Evolutionary conservation across 2,113 vertebrate genomes (phyloP).

Genomic region (Xyliphius kryptos): DNA sequence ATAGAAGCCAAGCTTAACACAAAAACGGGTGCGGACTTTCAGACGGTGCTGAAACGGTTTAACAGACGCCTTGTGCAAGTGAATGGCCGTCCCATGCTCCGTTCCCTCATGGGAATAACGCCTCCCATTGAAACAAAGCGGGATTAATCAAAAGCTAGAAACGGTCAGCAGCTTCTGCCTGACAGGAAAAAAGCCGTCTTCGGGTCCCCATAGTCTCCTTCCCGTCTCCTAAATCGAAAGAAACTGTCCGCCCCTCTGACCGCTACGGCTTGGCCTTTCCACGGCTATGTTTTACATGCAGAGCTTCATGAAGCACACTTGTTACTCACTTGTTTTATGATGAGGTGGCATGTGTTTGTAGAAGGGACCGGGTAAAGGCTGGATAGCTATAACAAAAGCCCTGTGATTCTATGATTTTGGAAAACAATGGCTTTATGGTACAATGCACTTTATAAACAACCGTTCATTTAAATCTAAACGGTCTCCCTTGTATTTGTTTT

Average conservation of each 20-base stretch:
- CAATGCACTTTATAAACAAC: too few species aligned
- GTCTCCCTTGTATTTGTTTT: too few species aligned
- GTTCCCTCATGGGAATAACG: constrained; percentile 65
- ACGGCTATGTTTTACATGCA: background rate
- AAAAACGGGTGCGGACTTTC: constrained; percentile 55
- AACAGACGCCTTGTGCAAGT: constrained; percentile 62
- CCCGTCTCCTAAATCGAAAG: constrained; percentile 61
- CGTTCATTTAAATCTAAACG: too few species aligned
- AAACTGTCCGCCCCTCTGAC: constrained; percentile 66
- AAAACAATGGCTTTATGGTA: too few species aligned
- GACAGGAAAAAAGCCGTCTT: constrained; percentile 60
- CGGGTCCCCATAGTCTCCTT: constrained; percentile 46
- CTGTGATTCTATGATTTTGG: too few species aligned
- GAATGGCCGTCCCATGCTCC: constrained; percentile 66
- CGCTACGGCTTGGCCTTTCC: constrained; percentile 19
- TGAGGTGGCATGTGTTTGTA: too few species aligned
- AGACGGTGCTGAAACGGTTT: constrained; percentile 69
- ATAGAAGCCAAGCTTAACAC: constrained; percentile 57
- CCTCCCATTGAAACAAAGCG: constrained; percentile 67
- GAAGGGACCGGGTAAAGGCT: too few species aligned
- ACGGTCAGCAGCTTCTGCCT: constrained; percentile 60
- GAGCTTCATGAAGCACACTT: background rate
- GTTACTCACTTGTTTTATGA: background rate
- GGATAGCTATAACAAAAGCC: too few species aligned
- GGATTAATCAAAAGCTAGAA: constrained; percentile 61